These are phyloP conservation scores for Falco cherrug DNA, from an alignment of 2,797 vertebrate genomes.

Conservation along the genomic window DNA sequence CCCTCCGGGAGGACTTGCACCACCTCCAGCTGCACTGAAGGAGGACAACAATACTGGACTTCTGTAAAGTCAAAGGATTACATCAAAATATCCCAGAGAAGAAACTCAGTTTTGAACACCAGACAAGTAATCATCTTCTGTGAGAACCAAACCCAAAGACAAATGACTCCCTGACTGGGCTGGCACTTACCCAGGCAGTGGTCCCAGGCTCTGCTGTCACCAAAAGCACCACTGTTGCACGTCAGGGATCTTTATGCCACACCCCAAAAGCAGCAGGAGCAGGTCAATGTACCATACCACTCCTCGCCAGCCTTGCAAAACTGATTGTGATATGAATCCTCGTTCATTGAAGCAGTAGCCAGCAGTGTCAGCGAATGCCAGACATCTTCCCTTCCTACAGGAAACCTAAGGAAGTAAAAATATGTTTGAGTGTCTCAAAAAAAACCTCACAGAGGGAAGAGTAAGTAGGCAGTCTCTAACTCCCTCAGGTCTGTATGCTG, in stretches of 20 bases:
- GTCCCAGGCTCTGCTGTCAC: neutral
- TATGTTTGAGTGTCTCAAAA: neutral
- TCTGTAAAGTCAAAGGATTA: fast-evolving
- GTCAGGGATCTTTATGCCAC: neutral
- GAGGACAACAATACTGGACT: neutral
- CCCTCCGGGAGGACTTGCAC: neutral
- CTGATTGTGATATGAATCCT: neutral
- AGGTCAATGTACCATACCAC: neutral
- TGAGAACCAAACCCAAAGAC: neutral
- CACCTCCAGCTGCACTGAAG: neutral
- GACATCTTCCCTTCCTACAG: neutral
- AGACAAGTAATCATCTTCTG: neutral
- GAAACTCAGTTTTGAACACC: neutral
- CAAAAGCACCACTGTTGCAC: neutral
- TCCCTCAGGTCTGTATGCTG: neutral
- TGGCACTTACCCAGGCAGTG: neutral
- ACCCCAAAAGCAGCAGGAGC: neutral
- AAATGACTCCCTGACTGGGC: neutral
- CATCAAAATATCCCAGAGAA: neutral
- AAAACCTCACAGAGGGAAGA: neutral
- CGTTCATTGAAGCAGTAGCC: neutral
- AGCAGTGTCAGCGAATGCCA: neutral
- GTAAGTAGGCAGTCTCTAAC: neutral
- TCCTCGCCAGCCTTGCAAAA: neutral
- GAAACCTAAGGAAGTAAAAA: neutral